phyloP scores from a whole-genome alignment of 2,888 invertebrate genomes.

The Aphidius colemani region DNA sequence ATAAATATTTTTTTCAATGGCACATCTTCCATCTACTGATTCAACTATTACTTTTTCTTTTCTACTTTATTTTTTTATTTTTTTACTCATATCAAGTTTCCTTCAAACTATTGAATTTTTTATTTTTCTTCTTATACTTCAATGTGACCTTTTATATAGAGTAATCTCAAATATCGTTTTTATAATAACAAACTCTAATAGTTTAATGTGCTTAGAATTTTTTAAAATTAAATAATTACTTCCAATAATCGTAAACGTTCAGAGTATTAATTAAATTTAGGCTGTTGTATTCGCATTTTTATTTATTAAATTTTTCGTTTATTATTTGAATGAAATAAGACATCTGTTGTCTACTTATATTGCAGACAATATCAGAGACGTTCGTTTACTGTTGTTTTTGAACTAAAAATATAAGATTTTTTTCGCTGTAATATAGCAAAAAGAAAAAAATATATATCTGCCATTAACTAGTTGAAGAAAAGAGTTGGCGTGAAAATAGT shows the following conservation, averaged over 20 bases:
- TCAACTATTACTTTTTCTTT: neutral
- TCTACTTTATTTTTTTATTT: neutral
- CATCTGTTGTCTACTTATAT: constrained; percentile 29
- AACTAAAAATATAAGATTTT: constrained; percentile 28
- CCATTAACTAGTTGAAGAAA: constrained; percentile 13
- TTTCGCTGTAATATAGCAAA: constrained; percentile 8
- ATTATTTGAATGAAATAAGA: neutral
- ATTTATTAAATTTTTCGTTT: constrained; percentile 7
- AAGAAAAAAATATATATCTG: constrained; percentile 28
- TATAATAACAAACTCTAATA: too few species aligned
- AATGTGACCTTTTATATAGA: too few species aligned
- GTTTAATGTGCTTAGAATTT: too few species aligned
- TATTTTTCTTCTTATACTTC: constrained; percentile 9
- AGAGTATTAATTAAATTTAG: too few species aligned
- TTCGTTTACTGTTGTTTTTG: constrained; percentile 20
- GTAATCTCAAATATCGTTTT: too few species aligned
- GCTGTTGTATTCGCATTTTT: constrained; percentile 13
- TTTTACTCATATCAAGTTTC: neutral
- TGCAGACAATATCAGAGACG: constrained; percentile 29
- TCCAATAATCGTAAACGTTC: too few species aligned
- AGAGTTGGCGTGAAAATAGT: constrained; percentile 29
- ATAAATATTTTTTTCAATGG: constrained; percentile 54
- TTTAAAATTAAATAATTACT: too few species aligned
- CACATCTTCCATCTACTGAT: constrained; percentile 38
- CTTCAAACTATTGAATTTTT: constrained; percentile 10